Percentiles rank a stretch among this genome's conserved stretches.
These are phyloP conservation scores for Petromus typicus DNA, from an alignment of 2,113 vertebrate species.

Conservation along the genomic window DNA sequence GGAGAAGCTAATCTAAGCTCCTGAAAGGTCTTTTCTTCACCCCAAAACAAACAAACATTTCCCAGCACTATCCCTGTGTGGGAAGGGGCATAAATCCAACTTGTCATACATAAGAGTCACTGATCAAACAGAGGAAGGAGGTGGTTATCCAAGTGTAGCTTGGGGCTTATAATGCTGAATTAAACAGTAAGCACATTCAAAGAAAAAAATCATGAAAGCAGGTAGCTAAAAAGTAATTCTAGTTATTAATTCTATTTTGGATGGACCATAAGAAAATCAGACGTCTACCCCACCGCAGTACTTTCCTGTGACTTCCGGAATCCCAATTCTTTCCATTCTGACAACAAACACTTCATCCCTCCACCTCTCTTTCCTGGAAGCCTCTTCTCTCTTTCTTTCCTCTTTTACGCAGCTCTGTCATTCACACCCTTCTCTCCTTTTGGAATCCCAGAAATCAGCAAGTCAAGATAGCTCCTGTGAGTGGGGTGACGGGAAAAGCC, in stretches of 20 bases:
- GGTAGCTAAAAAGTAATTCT: neutral
- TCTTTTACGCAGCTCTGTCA: neutral
- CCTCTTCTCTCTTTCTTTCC: neutral
- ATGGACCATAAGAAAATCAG: neutral
- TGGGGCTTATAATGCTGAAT: neutral
- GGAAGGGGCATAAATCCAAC: neutral
- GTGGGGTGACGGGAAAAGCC: neutral
- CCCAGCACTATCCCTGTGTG: neutral
- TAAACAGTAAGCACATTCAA: constrained; percentile 16
- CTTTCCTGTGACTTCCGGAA: neutral
- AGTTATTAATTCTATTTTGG: neutral
- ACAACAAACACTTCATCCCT: neutral
- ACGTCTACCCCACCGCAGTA: no score
- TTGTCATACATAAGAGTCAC: neutral
- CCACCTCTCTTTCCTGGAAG: neutral
- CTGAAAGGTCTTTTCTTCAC: neutral
- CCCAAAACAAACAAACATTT: neutral
- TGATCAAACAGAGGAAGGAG: neutral
- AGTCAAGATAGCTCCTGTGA: neutral
- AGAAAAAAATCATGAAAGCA: neutral
- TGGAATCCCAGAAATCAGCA: neutral
- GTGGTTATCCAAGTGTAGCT: neutral
- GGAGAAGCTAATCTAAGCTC: neutral
- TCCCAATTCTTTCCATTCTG: neutral
- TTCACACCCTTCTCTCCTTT: neutral